Percentiles rank a stretch among this genome's conserved stretches.
Conservation (phyloP, 1,140 invertebrate genomes). For the Cyclina sinensis region DNA sequence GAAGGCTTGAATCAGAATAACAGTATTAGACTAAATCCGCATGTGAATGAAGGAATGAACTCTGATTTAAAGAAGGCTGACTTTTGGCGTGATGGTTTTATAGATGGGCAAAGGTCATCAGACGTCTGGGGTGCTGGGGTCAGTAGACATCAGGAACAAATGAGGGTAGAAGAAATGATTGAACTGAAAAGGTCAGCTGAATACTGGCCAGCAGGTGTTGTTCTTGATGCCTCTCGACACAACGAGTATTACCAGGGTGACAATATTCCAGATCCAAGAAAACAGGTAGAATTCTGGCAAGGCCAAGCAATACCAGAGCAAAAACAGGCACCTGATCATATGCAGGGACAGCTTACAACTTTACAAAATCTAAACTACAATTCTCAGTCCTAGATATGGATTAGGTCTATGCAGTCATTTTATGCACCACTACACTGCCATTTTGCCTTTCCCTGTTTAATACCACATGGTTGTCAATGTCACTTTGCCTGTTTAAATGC, state of each 20-base stretch:
- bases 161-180: slow-evolving; percentile 3
- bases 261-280: slow-evolving; percentile 39
- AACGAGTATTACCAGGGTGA: slow-evolving; percentile 24
- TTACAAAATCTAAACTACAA: slow-evolving; percentile 33
- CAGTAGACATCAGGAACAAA: neutral
- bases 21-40: neutral
- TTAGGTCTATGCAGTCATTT: too few relatives aligned
- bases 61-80: slow-evolving; percentile 1
- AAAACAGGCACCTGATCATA: slow-evolving; percentile 20
- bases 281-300: slow-evolving; percentile 52
- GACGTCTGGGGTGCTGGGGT: neutral
- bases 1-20: neutral
- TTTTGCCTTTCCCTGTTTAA: too few relatives aligned
- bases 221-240: slow-evolving; percentile 7
- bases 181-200: slow-evolving; percentile 2
- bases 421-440: too few relatives aligned
- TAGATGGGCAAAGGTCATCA: neutral
- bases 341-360: slow-evolving; percentile 13
- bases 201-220: neutral
- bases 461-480: too few relatives aligned
- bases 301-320: slow-evolving; percentile 25
- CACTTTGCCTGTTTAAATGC: too few relatives aligned
- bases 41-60: neutral
- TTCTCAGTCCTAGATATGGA: slow-evolving; percentile 4
- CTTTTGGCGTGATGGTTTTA: slow-evolving; percentile 4